These are phyloP conservation scores for Meiosimyza platycephala DNA, from an alignment of 2,888 invertebrate species.

Conservation along the genomic window DNA sequence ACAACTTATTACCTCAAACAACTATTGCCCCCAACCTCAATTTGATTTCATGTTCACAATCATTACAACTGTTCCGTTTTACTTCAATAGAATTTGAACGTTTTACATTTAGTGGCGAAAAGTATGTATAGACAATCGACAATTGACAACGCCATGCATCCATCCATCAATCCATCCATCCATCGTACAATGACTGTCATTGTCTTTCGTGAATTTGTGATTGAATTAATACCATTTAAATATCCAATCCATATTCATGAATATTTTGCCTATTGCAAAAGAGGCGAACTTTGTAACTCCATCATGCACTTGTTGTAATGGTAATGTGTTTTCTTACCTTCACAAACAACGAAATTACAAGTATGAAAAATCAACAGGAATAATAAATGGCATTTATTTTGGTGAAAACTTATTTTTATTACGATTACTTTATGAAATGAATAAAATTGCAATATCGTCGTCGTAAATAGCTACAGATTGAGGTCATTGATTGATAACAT, in stretches of 20 bases:
- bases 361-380: too few relatives aligned
- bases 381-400: too few relatives aligned
- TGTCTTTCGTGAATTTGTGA: conserved; percentile 24
- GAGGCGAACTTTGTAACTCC: too few relatives aligned
- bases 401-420: background rate
- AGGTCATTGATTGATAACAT: conserved; percentile 16
- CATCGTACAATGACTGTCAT: conserved; percentile 3
- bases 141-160: background rate
- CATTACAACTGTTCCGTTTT: background rate
- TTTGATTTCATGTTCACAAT: conserved; percentile 1
- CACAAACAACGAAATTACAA: too few relatives aligned
- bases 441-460: background rate
- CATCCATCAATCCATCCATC: background rate
- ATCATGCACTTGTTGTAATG: too few relatives aligned
- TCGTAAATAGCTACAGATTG: conserved; percentile 2
- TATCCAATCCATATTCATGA: conserved; percentile 19
- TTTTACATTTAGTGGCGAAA: background rate
- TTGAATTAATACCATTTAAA: conserved; percentile 14
- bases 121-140: conserved; percentile 1
- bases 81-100: too few relatives aligned
- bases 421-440: conserved; percentile 1
- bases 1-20: too few relatives aligned
- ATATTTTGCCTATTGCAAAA: background rate
- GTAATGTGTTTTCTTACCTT: too few relatives aligned
- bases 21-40: background rate